Conservation (phyloP, 2,888 invertebrate genomes). For the Euzetes globulus region DNA sequence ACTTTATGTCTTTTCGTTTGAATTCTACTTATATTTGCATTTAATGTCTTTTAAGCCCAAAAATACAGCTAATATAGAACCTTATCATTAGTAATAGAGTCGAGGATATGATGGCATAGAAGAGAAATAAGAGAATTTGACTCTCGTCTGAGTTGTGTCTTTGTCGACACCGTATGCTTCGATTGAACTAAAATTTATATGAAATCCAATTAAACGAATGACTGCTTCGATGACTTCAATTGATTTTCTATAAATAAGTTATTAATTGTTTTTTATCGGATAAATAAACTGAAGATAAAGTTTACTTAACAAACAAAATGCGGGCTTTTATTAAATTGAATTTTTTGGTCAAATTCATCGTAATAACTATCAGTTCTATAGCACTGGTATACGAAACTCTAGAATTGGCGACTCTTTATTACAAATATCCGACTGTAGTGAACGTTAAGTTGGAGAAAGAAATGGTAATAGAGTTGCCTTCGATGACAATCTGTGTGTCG, state of each 20-base stretch:
- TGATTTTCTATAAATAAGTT: neutral
- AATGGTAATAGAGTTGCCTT: neutral
- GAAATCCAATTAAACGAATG: neutral
- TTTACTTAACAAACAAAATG: too few relatives aligned
- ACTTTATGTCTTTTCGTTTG: too few relatives aligned
- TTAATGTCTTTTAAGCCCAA: too few relatives aligned
- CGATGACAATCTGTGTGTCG: neutral
- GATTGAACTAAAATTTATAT: neutral
- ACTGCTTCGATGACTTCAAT: neutral
- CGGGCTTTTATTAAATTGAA: neutral
- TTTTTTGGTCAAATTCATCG: neutral
- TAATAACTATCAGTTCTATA: neutral
- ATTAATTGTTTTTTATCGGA: neutral
- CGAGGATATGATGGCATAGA: too few relatives aligned
- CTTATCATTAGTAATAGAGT: too few relatives aligned
- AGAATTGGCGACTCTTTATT: neutral
- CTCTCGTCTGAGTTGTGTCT: neutral
- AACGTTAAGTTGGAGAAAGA: conserved; percentile 6
- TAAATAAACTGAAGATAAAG: neutral
- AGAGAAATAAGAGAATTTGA: too few relatives aligned
- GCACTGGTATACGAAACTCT: neutral
- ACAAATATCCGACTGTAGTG: conserved; percentile 4
- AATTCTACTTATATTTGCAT: too few relatives aligned
- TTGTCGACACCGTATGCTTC: neutral
- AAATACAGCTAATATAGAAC: too few relatives aligned